A percentile compares a stretch with the other conserved stretches of the same genome.
phyloP scores from a whole-genome alignment of 30 jellyfish, hydroid and myxozoan genomes.

The Hydractinia echinata region DNA sequence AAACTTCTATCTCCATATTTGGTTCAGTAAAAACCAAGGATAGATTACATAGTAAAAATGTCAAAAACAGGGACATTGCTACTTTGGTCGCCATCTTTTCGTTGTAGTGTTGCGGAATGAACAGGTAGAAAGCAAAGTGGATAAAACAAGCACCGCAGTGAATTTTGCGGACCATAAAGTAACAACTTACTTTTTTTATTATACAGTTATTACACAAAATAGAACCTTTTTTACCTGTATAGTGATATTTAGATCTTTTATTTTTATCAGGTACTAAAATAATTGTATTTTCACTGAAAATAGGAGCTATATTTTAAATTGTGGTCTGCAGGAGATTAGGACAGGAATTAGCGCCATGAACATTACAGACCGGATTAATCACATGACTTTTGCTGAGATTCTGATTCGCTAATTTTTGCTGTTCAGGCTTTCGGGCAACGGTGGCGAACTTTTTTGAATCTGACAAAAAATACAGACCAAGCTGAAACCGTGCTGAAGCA shows the following conservation, averaged over 20 bases:
- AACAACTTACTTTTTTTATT: no score
- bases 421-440: no score
- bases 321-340: no score
- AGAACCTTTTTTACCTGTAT: no score
- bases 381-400: neutral
- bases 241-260: no score
- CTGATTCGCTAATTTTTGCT: neutral
- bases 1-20: slow-evolving; percentile 24
- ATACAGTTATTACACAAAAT: neutral
- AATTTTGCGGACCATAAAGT: neutral
- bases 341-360: no score
- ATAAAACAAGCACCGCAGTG: neutral
- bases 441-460: slow-evolving; percentile 30
- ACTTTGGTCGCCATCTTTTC: neutral
- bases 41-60: neutral
- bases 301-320: no score
- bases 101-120: neutral
- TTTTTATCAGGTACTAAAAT: no score
- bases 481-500: no score
- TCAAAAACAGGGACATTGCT: neutral
- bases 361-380: neutral
- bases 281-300: no score
- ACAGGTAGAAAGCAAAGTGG: slow-evolving; percentile 12
- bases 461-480: neutral
- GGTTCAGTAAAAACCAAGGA: slow-evolving; percentile 18